Percentiles rank a stretch among this genome's conserved stretches.
These are phyloP conservation scores for Styela plicata DNA, from an alignment of 23 tunicate species.

Conservation along the genomic window DNA sequence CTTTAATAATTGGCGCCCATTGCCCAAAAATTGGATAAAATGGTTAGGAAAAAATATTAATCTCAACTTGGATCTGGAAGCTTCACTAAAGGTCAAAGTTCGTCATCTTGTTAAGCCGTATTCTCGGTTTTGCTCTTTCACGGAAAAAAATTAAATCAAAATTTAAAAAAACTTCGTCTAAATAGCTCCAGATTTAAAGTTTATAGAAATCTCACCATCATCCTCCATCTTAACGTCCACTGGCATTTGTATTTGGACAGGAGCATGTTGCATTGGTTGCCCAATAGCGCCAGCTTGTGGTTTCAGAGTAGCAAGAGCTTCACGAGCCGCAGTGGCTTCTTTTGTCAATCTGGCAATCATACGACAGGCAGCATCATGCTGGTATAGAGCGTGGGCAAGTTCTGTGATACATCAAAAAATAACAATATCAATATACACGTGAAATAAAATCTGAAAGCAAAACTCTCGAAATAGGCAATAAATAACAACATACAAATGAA, in stretches of 20 bases:
- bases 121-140: too few species aligned
- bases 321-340: constrained; percentile 93
- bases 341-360: constrained; percentile 89
- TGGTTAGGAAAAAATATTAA: too few species aligned
- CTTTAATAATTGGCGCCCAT: too few species aligned
- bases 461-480: too few species aligned
- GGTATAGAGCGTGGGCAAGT: constrained; percentile 88
- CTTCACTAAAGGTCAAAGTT: too few species aligned
- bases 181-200: neutral
- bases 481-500: too few species aligned
- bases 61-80: too few species aligned
- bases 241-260: constrained; percentile 40
- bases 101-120: too few species aligned
- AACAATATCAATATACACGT: too few species aligned
- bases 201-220: constrained; percentile 33
- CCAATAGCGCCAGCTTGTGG: constrained; percentile 51
- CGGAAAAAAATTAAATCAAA: too few species aligned
- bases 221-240: constrained; percentile 47
- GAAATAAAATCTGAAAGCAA: too few species aligned
- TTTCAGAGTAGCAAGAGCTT: constrained; percentile 94
- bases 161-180: neutral
- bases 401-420: constrained; percentile 49
- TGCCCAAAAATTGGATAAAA: too few species aligned
- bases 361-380: constrained; percentile 99
- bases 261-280: constrained; percentile 16